Base-by-base conservation (phyloP, 2,888 invertebrate species). In the Sesamia inferens region DNA sequence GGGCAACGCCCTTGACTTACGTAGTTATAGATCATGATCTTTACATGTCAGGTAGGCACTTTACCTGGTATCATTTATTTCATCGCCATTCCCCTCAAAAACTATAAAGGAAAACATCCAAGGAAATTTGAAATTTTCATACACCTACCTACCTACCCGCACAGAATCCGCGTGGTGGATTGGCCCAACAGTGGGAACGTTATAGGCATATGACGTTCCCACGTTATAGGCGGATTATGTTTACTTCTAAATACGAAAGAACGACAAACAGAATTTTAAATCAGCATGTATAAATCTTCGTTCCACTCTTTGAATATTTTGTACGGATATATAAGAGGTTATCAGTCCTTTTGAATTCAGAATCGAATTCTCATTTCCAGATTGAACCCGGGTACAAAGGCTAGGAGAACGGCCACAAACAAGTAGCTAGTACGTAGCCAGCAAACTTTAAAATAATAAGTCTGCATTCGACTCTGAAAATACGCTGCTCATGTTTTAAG, bases 361-460 rank as follows among this genome's bases (percentile, higher is more conserved):
- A 54, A 47, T 14, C 47, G 11, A 63, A 44, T 54, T 59, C 63
- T 78, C 58, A 64, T 71, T 71, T 19, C 47, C 54, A 59, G 22
- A 78, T 59, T 64, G 54, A 78, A 78, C 58, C 11, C 19, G n/a
- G 13, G 10, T 24, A n/a, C 62, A 70, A 63, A 57, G 62, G 70
- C 51, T 48, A 62, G 54, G 6, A 24, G 68, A 62, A 31, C 22
- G 42, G n/a, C 19, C 44, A 63, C 44, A 76, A 71, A 70, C 57
- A 70, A 78, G 57, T 58, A 66, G 31, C n/a, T 13, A 51, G 22
- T 76, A 48, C 31, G 48, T 22, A 58, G 22, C 44, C 39, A 57
- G n/a, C 61, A 39, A 54, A 55, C 61, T 77, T 70, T 54, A 62
- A 69, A 75, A 78, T 69, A 69, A 75, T 77, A 42, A 77, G 16